Base-by-base conservation (phyloP, 2,797 vertebrate genomes). In the Chrosomus eos region DNA sequence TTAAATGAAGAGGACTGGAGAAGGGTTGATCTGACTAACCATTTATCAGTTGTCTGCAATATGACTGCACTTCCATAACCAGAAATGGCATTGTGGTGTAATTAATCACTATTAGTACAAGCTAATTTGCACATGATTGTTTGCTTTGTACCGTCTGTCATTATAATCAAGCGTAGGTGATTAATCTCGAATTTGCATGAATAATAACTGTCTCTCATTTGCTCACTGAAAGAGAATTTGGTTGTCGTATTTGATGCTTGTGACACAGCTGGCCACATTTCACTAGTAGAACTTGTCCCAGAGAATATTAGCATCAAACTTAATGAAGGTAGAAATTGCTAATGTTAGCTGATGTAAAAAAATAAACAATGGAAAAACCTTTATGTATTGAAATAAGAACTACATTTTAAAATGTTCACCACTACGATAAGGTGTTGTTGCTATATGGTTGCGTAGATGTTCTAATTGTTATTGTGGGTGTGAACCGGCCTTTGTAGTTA, bases 61-160 rank as follows among this genome's bases (percentile, higher is more conserved):
- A 33, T 7, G 7, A 64, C 16, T 23, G 43, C 5, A 43, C 13
- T 21, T 40, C 9, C 48, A 4, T 51, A 60, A 23, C n/a, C 19
- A 60, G 33, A 28, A 81, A 60, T 72, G 38, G 38, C 36, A 43
- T n/a, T 60, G 80, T 38, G 58, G 3, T 36, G 48, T 43, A 67
- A 77, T 76, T 76, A 40, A 53, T 77, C 62, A 55, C 19, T 43
- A 38, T 83, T 67, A 83, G 72, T 8, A 14, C 55, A 53, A 26
- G 31, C 16, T 28, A 21, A 83, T n/a, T 55, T 83, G 45, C 10
- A 58, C 33, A 23, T 75, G 9, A 67, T 74, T 64, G 28, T 21
- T 55, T 53, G 31, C 45, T 58, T 28, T 55, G 48, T 40, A 31
- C 26, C 10, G 18, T 66, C 21, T 53, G 40, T 31, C 33, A 23